Evolutionary conservation across 2,888 invertebrate species (phyloP), one percentile per base, ranked within the genome.

Genomic region (Elegia similella): DNA sequence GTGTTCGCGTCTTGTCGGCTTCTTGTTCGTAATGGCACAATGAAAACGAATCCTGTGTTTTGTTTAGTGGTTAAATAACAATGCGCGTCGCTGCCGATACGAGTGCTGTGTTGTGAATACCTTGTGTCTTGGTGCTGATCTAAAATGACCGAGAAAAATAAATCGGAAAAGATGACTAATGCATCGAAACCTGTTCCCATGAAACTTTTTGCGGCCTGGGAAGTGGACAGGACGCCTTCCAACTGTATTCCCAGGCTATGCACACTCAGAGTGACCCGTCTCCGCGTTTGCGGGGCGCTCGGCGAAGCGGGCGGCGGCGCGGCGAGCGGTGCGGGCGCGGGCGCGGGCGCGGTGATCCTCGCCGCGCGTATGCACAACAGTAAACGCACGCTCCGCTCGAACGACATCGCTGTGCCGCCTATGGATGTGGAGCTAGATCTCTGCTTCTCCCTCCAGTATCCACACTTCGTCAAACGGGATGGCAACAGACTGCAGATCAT

Each of bases 191-290:
- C 97, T 86, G 97, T 98, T 88, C 98, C 98, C 76, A 99, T 99
- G 99, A 98, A 98, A 92, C 94, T 99, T 78, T 99, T 99, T 93
- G 99, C 99, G 70, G 98, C 99, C 76, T 99, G 99, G 98, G 98
- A 99, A 94, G 98, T 99, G 70, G 99, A 99, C 92, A 95, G 99
- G 86, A 98, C 99, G 67, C 98, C 99, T 69, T 96, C 99, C 69
- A 98, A 98, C 92, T 98, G 99, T 92, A 98, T 99, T 90, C 98
- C 99, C 86, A 98, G 99, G 98, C 91, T 98, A 78, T 98, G 98
- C 92, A 97, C 98, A 55, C 91, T 99, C 73, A 98, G 97, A 66
- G 93, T 99, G 76, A 97, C 97, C 30, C 94, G 97, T 65, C 94
- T 99, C 63, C 82, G 86, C 7, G 91, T 91, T 46, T 88, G 88